Percentiles rank a stretch among this genome's conserved stretches.
These are phyloP conservation scores for Megamerina dolium DNA, from an alignment of 2,888 invertebrate genomes.

Conservation along the genomic window DNA sequence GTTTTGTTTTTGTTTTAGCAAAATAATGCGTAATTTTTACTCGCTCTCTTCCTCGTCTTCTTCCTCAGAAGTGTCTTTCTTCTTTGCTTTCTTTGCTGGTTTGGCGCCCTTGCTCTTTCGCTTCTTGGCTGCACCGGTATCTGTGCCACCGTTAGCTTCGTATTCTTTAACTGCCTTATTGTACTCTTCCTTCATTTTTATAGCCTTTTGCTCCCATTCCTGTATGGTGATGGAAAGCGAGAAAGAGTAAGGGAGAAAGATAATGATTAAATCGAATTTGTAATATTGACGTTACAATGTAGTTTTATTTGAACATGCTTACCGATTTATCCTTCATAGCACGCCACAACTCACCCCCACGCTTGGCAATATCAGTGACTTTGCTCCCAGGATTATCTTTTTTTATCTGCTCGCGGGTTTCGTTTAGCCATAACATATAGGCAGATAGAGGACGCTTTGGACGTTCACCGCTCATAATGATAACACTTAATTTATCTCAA, in stretches of 20 bases:
- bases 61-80: constrained; percentile 61
- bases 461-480: constrained; percentile 69
- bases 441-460: constrained; percentile 92
- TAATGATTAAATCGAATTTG: not conserved
- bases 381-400: constrained; percentile 84
- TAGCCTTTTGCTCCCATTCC: constrained; percentile 90
- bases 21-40: too few relatives aligned
- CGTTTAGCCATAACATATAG: constrained; percentile 94
- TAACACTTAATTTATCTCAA: not conserved
- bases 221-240: constrained; percentile 37
- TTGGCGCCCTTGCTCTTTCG: constrained; percentile 53
- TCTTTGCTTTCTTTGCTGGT: constrained; percentile 52
- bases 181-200: constrained; percentile 84
- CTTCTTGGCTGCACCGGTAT: constrained; percentile 56
- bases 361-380: constrained; percentile 89
- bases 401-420: constrained; percentile 80
- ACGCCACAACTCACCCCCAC: constrained; percentile 94
- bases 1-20: too few relatives aligned
- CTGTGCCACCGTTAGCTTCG: constrained; percentile 68
- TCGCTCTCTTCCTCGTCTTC: constrained; percentile 62
- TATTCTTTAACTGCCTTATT: constrained; percentile 84
- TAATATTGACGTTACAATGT: not conserved
- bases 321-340: constrained; percentile 81
- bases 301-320: constrained; percentile 25
- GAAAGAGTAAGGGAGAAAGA: not conserved